Percentiles rank a stretch among this genome's conserved stretches.
Evolutionary conservation across 2,888 invertebrate genomes (phyloP).

Genomic region (Melieria omissa): DNA sequence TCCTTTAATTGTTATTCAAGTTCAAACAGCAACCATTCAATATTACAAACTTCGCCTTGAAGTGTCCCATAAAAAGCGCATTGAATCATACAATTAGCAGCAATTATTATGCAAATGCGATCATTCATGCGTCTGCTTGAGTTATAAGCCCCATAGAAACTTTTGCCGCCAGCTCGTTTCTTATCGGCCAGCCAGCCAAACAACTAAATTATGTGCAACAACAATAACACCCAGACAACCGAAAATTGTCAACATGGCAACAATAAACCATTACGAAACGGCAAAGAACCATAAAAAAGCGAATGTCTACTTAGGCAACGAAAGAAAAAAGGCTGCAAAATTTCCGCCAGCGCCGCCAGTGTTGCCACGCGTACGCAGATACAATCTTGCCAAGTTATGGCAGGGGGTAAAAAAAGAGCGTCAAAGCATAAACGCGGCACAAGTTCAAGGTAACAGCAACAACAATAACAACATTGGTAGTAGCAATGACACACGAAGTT

Average conservation of each 20-base stretch:
- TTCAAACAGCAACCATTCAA: too few species aligned
- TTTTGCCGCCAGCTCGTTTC: background rate
- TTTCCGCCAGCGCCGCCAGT: background rate
- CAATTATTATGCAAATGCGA: conserved; percentile 7
- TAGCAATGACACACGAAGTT: too few species aligned
- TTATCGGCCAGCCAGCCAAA: background rate
- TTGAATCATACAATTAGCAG: background rate
- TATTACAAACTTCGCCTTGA: too few species aligned
- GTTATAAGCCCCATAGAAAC: background rate
- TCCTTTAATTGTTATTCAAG: too few species aligned
- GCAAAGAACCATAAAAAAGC: background rate
- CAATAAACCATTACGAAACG: background rate
- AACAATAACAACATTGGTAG: background rate
- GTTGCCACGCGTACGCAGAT: background rate
- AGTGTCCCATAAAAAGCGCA: background rate
- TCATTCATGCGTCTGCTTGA: background rate
- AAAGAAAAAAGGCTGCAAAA: background rate
- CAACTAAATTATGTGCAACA: background rate
- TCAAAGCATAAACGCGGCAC: background rate
- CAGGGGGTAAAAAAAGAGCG: background rate
- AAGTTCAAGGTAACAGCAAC: conserved; percentile 3
- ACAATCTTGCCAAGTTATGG: background rate
- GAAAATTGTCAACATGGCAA: background rate
- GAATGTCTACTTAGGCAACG: background rate
- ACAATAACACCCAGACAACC: background rate